Evolutionary conservation across 2,113 vertebrate genomes (phyloP).

Genomic region (Pelvicachromis taeniatus): DNA sequence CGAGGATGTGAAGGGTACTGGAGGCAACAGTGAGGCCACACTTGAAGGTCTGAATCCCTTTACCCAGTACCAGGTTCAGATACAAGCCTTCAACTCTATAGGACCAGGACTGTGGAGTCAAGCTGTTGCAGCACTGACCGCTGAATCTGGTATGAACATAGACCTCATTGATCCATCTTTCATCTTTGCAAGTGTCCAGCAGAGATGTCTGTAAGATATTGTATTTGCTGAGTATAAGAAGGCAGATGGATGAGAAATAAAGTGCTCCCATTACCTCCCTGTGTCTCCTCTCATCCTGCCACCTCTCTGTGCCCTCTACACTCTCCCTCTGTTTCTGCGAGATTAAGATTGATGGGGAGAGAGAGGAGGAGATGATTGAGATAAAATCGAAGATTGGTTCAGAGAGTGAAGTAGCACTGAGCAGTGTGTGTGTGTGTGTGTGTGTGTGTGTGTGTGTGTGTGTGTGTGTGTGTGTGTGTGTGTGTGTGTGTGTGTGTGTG

Average conservation of each 20-base stretch:
- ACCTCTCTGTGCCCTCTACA: slow-evolving; percentile 15
- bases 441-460: background rate
- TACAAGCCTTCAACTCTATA: slow-evolving; percentile 92
- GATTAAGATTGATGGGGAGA: slow-evolving; percentile 11
- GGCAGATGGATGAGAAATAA: slow-evolving; percentile 17
- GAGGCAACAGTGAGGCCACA: slow-evolving; percentile 68
- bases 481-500: slow-evolving; percentile 6
- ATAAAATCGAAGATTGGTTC: slow-evolving; percentile 38
- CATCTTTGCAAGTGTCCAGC: slow-evolving; percentile 2
- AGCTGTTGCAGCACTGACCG: slow-evolving; percentile 74
- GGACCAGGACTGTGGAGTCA: slow-evolving; percentile 90
- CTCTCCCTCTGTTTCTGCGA: slow-evolving; percentile 14
- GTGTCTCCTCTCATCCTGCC: slow-evolving; percentile 6
- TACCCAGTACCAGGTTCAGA: slow-evolving; percentile 85
- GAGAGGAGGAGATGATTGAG: slow-evolving; percentile 30
- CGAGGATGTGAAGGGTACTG: slow-evolving; percentile 68
- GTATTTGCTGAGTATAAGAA: background rate
- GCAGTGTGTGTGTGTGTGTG: background rate
- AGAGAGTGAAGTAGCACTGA: slow-evolving; percentile 16
- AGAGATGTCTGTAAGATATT: background rate
- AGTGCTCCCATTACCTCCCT: slow-evolving; percentile 28
- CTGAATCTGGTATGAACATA: slow-evolving; percentile 82
- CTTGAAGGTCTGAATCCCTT: slow-evolving; percentile 86
- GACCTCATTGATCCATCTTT: background rate
- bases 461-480: slow-evolving; percentile 9